Evolutionary conservation across 2,797 vertebrate species (phyloP).

Genomic region (Epinephelus awoara): DNA sequence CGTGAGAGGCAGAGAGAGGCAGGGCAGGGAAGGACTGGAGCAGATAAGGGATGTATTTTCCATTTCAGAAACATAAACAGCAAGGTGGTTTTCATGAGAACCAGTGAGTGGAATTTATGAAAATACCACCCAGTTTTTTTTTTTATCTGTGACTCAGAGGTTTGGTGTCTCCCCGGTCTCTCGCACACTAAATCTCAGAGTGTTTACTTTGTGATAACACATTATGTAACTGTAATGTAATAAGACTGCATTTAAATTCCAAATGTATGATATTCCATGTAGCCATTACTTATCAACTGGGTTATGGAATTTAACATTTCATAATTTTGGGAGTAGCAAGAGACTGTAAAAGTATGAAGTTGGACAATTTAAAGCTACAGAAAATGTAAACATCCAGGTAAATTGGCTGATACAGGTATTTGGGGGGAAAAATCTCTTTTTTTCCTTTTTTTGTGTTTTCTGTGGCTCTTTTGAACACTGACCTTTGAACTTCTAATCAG

Average conservation of each 20-base stretch:
- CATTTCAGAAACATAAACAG: conserved; percentile 72
- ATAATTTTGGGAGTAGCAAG: neutral
- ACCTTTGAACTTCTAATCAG: neutral
- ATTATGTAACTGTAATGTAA: conserved; percentile 38
- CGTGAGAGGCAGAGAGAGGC: conserved; percentile 1
- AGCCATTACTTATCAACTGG: conserved; percentile 3
- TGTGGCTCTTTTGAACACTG: neutral
- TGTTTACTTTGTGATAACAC: conserved; percentile 40
- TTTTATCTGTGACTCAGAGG: conserved; percentile 41
- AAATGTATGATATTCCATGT: conserved; percentile 2
- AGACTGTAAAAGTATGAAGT: neutral
- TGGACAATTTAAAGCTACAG: neutral
- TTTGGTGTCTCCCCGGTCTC: conserved; percentile 29
- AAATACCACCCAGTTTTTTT: conserved; percentile 36
- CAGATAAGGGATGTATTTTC: conserved; percentile 69
- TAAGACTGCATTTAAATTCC: conserved; percentile 23
- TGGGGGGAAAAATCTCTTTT: no score
- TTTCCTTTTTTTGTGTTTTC: neutral
- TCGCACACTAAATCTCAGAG: conserved; percentile 30
- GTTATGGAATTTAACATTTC: conserved; percentile 11
- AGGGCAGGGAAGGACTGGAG: conserved; percentile 32
- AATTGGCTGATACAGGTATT: neutral
- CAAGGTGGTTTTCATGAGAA: conserved; percentile 59
- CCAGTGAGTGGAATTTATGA: conserved; percentile 63
- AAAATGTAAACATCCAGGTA: neutral